phyloP scores from a whole-genome alignment of 2,888 invertebrate species.

The Drosophila phalerata region DNA sequence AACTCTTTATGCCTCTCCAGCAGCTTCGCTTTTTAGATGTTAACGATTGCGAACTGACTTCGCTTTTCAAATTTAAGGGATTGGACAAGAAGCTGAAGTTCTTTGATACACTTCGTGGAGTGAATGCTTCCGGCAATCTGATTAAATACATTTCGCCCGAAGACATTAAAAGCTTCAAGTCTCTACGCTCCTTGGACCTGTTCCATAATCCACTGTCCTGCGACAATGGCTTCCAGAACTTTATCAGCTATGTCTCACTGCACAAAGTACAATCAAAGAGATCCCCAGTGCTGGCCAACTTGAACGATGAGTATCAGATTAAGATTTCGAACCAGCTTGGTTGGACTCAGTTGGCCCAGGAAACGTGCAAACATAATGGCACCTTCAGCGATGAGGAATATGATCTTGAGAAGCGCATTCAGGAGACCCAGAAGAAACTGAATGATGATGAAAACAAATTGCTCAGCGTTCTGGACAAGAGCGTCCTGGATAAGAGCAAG shows the following conservation, averaged over 20 bases:
- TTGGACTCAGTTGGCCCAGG: conserved; percentile 83
- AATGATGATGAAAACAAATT: conserved; percentile 78
- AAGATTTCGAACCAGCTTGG: conserved; percentile 70
- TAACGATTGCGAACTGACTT: conserved; percentile 89
- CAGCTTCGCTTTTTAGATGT: conserved; percentile 89
- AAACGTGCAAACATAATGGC: conserved; percentile 82
- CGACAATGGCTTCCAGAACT: conserved; percentile 89
- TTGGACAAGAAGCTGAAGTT: conserved; percentile 84
- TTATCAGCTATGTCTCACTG: conserved; percentile 86
- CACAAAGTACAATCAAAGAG: conserved; percentile 69
- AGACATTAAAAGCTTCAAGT: conserved; percentile 83
- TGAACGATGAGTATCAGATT: conserved; percentile 64
- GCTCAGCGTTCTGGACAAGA: conserved; percentile 75
- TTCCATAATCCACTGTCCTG: conserved; percentile 90
- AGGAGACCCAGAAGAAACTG: conserved; percentile 72
- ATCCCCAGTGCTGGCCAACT: conserved; percentile 70
- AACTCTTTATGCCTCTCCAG: conserved; percentile 88
- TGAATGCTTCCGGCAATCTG: conserved; percentile 86
- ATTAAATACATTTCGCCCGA: conserved; percentile 78
- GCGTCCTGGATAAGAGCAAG: conserved; percentile 72
- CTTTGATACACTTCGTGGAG: conserved; percentile 87
- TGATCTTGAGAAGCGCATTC: conserved; percentile 75
- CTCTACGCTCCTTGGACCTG: conserved; percentile 86
- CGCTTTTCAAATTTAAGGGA: conserved; percentile 88
- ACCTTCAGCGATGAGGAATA: conserved; percentile 44